These are phyloP conservation scores for Drosophila atripex DNA, from an alignment of 2,888 invertebrate genomes.

Conservation along the genomic window DNA sequence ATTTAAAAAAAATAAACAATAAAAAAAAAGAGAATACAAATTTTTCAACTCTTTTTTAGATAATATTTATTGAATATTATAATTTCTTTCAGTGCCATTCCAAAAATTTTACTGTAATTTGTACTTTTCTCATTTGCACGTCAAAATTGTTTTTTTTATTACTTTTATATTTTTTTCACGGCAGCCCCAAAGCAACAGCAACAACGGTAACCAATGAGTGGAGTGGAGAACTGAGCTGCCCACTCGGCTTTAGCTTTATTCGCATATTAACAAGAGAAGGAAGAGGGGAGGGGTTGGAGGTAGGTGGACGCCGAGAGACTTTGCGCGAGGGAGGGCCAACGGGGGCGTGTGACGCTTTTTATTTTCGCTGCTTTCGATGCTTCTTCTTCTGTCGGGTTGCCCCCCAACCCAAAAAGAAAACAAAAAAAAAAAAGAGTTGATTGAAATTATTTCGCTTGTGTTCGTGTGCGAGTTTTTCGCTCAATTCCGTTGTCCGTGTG, in stretches of 20 bases:
- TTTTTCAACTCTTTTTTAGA: too few relatives aligned
- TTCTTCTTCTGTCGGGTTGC: slow-evolving; percentile 38
- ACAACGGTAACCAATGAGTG: slow-evolving; percentile 54
- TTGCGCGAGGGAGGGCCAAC: slow-evolving; percentile 5
- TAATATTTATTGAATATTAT: not conserved
- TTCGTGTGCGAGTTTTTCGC: slow-evolving; percentile 42
- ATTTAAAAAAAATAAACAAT: not conserved
- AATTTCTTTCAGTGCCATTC: not conserved
- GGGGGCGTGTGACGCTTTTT: slow-evolving; percentile 70
- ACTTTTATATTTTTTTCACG: slow-evolving; percentile 68
- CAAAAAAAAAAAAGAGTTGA: slow-evolving; percentile 69
- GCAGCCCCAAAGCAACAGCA: slow-evolving; percentile 41
- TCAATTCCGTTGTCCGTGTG: slow-evolving; percentile 41
- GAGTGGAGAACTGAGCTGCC: slow-evolving; percentile 47
- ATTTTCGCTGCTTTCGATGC: slow-evolving; percentile 42
- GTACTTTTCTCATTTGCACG: slow-evolving; percentile 75
- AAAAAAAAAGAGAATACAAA: not conserved
- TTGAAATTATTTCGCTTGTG: slow-evolving; percentile 73
- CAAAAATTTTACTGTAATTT: slow-evolving; percentile 12
- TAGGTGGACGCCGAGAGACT: too few relatives aligned
- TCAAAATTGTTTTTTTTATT: slow-evolving; percentile 61
- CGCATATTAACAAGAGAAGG: slow-evolving; percentile 49
- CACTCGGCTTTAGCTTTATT: slow-evolving; percentile 44
- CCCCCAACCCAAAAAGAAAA: slow-evolving; percentile 29
- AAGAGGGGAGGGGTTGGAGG: not conserved